These are phyloP conservation scores for Oligia strigilis DNA, from an alignment of 2,888 invertebrate species.

Conservation along the genomic window DNA sequence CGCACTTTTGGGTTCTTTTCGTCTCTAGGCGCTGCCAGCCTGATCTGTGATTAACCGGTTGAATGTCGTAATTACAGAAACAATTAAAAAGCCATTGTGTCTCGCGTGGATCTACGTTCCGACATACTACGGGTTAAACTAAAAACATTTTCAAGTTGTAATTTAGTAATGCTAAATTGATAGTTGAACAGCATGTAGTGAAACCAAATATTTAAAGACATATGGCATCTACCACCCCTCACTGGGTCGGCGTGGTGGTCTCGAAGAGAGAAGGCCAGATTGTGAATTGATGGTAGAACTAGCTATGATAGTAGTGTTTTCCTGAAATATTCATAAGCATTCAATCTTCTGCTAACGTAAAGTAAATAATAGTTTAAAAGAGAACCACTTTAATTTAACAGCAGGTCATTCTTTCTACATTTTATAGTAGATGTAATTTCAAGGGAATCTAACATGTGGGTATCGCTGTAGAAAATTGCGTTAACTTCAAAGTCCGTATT, in stretches of 20 bases:
- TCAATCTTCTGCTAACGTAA: background rate
- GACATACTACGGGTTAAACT: no score
- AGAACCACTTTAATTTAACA: conserved; percentile 5
- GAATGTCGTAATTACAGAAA: no score
- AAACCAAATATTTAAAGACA: background rate
- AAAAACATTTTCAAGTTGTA: no score
- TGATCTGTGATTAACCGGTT: no score
- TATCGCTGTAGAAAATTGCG: conserved; percentile 33
- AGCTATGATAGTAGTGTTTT: background rate
- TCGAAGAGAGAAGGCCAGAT: background rate
- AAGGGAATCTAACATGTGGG: conserved; percentile 6
- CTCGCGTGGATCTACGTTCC: no score
- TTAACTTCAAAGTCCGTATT: conserved; percentile 51
- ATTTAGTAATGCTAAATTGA: no score
- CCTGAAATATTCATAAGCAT: background rate
- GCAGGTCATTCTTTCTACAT: conserved; percentile 9
- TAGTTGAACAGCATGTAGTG: background rate
- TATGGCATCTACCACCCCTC: background rate
- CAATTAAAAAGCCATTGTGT: no score
- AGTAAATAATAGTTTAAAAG: background rate
- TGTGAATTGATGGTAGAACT: background rate
- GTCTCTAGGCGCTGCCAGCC: no score
- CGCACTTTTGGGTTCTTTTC: no score
- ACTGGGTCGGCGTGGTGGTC: no score
- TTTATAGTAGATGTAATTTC: conserved; percentile 18